A percentile compares a stretch with the other conserved stretches of the same genome.
phyloP scores from a whole-genome alignment of 2,888 invertebrate species.

The Galerucella nymphaeae region DNA sequence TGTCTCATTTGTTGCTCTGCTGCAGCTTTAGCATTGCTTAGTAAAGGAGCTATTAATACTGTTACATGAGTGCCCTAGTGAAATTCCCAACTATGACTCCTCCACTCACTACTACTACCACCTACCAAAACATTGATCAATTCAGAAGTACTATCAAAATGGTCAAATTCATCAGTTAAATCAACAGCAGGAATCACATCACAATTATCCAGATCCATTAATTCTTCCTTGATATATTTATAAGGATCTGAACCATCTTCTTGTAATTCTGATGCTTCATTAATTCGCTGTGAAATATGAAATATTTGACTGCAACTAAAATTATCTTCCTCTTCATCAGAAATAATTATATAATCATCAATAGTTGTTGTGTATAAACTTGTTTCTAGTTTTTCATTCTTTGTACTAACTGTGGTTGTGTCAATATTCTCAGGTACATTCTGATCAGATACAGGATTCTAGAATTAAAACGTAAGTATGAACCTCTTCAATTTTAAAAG shows the following conservation, averaged over 20 bases:
- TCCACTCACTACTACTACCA: too few species aligned
- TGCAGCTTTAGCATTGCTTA: too few species aligned
- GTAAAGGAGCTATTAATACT: too few species aligned
- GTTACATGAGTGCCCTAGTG: too few species aligned
- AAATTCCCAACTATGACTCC: too few species aligned
- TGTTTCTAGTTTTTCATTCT: slow-evolving; percentile 11
- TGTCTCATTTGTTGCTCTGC: too few species aligned
- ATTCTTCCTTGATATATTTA: slow-evolving; percentile 48
- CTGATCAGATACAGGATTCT: background rate
- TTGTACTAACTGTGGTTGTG: background rate
- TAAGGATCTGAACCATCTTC: slow-evolving; percentile 41
- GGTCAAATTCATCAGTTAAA: too few species aligned
- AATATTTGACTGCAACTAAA: slow-evolving; percentile 68
- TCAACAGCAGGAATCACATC: slow-evolving; percentile 46
- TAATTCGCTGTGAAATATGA: slow-evolving; percentile 45
- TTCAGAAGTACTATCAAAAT: too few species aligned
- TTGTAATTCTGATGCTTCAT: slow-evolving; percentile 37
- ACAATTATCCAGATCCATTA: slow-evolving; percentile 48
- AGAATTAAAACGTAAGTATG: background rate
- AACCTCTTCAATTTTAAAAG: background rate
- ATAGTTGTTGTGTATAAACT: slow-evolving; percentile 17
- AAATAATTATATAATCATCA: slow-evolving; percentile 39
- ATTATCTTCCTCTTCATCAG: slow-evolving; percentile 69
- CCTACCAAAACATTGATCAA: too few species aligned
- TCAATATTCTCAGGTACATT: background rate